These are phyloP conservation scores for Macquaria australasica DNA, from an alignment of 2,113 vertebrate genomes.

Conservation along the genomic window DNA sequence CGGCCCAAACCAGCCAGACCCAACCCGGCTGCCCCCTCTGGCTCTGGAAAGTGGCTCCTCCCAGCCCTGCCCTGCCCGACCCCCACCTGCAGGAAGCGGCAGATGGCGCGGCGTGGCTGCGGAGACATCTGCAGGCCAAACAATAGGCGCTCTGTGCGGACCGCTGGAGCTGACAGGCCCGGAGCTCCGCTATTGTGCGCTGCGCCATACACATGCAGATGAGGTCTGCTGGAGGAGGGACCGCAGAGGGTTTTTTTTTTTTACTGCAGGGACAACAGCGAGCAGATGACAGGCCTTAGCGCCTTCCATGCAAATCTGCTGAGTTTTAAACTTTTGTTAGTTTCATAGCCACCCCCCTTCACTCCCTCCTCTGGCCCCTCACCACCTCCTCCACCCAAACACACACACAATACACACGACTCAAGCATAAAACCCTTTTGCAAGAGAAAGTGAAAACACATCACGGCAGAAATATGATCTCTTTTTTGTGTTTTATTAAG, in stretches of 20 bases:
- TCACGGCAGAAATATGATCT: neutral
- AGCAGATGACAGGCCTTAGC: constrained; percentile 70
- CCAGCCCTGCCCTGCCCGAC: constrained; percentile 43
- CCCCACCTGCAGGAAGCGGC: constrained; percentile 75
- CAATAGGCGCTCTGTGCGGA: constrained; percentile 79
- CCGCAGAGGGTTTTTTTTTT: neutral
- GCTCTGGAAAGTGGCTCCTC: constrained; percentile 37
- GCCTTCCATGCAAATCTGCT: constrained; percentile 61
- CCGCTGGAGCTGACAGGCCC: constrained; percentile 76
- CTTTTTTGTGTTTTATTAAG: constrained; percentile 50
- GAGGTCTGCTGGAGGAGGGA: constrained; percentile 54
- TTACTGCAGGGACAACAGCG: constrained; percentile 22
- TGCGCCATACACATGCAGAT: constrained; percentile 84
- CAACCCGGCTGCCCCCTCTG: constrained; percentile 7
- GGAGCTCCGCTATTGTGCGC: constrained; percentile 77
- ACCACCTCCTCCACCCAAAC: neutral
- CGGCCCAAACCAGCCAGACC: constrained; percentile 55
- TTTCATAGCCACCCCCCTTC: neutral
- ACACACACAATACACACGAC: constrained; percentile 1
- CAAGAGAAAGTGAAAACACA: constrained; percentile 47
- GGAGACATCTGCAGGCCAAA: constrained; percentile 83
- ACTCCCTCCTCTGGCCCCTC: neutral
- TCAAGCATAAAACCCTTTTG: neutral
- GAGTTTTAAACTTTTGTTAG: constrained; percentile 50
- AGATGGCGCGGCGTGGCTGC: constrained; percentile 82